Conservation (phyloP, 1,140 invertebrate genomes). For the Drosophila malerkotliana region DNA sequence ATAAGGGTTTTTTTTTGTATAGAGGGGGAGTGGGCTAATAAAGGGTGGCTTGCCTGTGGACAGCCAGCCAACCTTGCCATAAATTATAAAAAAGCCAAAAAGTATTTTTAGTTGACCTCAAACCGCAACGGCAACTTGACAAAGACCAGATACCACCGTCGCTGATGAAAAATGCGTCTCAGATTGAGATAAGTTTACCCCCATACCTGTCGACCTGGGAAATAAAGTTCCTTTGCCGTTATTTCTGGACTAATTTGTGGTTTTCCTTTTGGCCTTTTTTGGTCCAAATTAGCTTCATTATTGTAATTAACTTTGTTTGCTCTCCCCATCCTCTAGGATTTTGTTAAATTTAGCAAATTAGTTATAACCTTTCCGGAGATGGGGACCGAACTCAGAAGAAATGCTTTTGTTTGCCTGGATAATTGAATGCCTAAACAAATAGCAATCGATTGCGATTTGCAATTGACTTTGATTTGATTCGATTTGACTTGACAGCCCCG, state of each 20-base stretch:
- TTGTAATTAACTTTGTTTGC: slow-evolving; percentile 69
- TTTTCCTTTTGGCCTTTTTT: slow-evolving; percentile 61
- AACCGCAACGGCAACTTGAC: slow-evolving; percentile 55
- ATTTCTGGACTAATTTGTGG: slow-evolving; percentile 63
- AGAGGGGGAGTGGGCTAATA: background rate
- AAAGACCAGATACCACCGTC: slow-evolving; percentile 46
- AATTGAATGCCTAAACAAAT: slow-evolving; percentile 41
- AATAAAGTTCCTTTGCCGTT: slow-evolving; percentile 48
- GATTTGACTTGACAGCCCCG: background rate
- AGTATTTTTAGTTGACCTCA: slow-evolving; percentile 58
- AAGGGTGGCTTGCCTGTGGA: background rate
- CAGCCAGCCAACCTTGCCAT: slow-evolving; percentile 31
- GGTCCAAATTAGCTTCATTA: slow-evolving; percentile 71
- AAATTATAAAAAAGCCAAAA: slow-evolving; percentile 63
- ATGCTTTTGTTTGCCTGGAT: slow-evolving; percentile 19
- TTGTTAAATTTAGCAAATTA: slow-evolving; percentile 70
- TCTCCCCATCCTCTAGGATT: slow-evolving; percentile 4
- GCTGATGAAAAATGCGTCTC: slow-evolving; percentile 62
- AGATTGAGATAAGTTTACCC: slow-evolving; percentile 62
- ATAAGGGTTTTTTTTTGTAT: background rate
- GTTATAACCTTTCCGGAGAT: slow-evolving; percentile 18
- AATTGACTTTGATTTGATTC: slow-evolving; percentile 31
- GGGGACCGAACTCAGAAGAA: background rate
- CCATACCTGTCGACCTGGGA: slow-evolving; percentile 15
- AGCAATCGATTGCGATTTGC: slow-evolving; percentile 17